Evolutionary conservation across 2,888 invertebrate species (phyloP).

Genomic region (Psylliodes chrysocephalus): DNA sequence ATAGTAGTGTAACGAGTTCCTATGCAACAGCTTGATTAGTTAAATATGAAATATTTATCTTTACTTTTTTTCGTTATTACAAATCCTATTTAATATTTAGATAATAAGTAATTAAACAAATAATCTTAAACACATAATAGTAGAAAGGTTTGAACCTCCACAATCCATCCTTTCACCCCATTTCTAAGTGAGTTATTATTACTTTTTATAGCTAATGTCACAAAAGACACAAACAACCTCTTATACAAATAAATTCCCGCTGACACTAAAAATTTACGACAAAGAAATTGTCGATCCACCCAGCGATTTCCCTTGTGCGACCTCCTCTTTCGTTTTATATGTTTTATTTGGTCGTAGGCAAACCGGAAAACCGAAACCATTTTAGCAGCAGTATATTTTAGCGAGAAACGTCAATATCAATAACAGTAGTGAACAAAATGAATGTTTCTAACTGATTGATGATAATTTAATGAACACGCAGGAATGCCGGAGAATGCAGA

Average conservation of each 20-base stretch:
- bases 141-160: neutral
- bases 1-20: too few relatives aligned
- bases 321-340: neutral
- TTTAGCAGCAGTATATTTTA: conserved; percentile 21
- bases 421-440: conserved; percentile 23
- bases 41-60: too few relatives aligned
- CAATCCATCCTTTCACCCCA: neutral
- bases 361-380: conserved; percentile 29
- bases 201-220: conserved; percentile 7
- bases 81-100: too few relatives aligned
- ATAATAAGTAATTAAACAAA: too few relatives aligned
- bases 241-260: neutral
- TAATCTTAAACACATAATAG: too few relatives aligned
- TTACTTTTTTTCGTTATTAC: too few relatives aligned
- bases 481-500: neutral
- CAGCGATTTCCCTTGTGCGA: conserved; percentile 3
- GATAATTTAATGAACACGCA: conserved; percentile 25
- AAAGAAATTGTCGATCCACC: conserved; percentile 5
- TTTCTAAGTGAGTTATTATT: conserved; percentile 10
- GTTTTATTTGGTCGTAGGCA: conserved; percentile 17
- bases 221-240: conserved; percentile 7
- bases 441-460: conserved; percentile 34
- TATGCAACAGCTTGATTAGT: too few relatives aligned
- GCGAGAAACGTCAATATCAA: conserved; percentile 23
- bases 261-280: conserved; percentile 13